Base-by-base conservation (phyloP, 1,140 invertebrate genomes). In the Drosophila murphyi region DNA sequence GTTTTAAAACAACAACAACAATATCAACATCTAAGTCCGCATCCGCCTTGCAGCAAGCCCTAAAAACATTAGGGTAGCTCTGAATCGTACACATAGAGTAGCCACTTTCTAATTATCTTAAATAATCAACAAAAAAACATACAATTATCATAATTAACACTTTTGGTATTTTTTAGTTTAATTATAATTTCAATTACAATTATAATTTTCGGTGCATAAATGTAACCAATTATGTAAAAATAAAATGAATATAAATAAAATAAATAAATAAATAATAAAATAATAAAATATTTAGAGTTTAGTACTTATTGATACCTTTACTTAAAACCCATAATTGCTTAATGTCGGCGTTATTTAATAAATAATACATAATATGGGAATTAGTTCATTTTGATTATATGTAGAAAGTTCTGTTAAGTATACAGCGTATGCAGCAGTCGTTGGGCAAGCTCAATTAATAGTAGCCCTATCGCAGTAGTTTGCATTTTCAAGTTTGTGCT, bases 401-500 rank as follows among this genome's bases (percentile, higher is more conserved):
- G 12, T 12, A 20, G 20, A 20, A 20, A 20, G 20, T 20, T 20
- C 20, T 41, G 3, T 10, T 41, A 41, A 41, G 10, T 41, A 10
- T 45, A 39, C 1, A 77, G 71, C 1, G 75, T 34, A 64, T 64
- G 3, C 2, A 20, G 3, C 7, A 50, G 31, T 70, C 59, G 48
- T 70, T 60, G 48, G 2, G 7, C 12, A 31, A 43, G 37, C 39
- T 35, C 41, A n/a, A 0, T 10, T 2, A 5, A 2, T 8, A 12
- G 2, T 10, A 32, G 4, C 10, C n/a, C 43, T 55, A 47, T 52
- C 12, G 6, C 10, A 50, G 54, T 54, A 77, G 77, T 73, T 77
- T 76, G 64, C 71, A 77, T 77, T 80, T 80, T 73, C 32, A 45
- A 48, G 59, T 69, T 77, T 70, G 64, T 68, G 74, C 69, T 69